phyloP scores from a whole-genome alignment of 2,113 vertebrate genomes.

The Steatornis caripensis region DNA sequence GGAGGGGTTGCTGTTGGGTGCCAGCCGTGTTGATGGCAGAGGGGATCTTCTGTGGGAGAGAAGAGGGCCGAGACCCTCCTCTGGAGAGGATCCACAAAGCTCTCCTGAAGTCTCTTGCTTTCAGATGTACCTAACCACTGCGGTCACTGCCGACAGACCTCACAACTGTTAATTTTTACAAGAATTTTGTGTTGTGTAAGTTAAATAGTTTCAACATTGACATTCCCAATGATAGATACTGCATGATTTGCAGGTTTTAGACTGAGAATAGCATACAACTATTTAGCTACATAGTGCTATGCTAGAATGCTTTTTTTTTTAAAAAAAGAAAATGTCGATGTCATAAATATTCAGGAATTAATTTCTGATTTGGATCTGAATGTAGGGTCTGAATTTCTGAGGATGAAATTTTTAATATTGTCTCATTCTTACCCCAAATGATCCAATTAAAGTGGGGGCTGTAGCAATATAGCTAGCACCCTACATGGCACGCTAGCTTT shows the following conservation, averaged over 20 bases:
- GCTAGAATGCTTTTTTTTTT: background rate
- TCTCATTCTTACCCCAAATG: background rate
- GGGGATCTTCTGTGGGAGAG: background rate
- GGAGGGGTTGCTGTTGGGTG: background rate
- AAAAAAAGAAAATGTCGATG: background rate
- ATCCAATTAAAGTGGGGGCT: background rate
- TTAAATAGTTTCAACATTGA: background rate
- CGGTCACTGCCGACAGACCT: background rate
- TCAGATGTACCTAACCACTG: background rate
- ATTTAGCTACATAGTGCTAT: background rate
- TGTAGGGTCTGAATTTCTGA: background rate
- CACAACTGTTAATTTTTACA: background rate
- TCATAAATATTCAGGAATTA: background rate
- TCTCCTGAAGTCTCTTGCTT: background rate
- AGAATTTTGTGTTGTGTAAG: background rate
- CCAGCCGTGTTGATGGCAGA: background rate
- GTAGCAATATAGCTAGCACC: background rate
- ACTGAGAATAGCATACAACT: background rate
- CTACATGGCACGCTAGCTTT: background rate
- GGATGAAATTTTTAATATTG: background rate
- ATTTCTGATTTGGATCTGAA: background rate
- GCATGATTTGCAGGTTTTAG: background rate
- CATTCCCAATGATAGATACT: fast-evolving
- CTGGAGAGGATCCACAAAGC: background rate
- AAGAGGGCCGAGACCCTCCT: background rate